A percentile compares a stretch with the other conserved stretches of the same genome.
These are phyloP conservation scores for Cheilosia grossa DNA, from an alignment of 2,888 invertebrate genomes.

Conservation along the genomic window DNA sequence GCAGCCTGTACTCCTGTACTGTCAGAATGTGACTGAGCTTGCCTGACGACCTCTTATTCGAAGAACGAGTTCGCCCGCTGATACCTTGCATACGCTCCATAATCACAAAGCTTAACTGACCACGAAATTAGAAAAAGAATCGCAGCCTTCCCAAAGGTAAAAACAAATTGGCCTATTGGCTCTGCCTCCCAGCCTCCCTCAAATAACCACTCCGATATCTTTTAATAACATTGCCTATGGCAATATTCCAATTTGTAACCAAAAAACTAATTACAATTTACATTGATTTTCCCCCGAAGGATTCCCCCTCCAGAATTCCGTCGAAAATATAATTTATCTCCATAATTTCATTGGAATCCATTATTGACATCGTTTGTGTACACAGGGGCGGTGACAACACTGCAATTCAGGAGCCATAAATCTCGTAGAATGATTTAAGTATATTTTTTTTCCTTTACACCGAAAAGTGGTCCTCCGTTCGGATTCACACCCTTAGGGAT, in stretches of 20 bases:
- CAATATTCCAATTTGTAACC: conserved; percentile 48
- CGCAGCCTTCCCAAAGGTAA: background rate
- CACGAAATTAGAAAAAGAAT: conserved; percentile 10
- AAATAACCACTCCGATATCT: background rate
- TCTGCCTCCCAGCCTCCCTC: conserved; percentile 3
- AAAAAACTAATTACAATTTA: conserved; percentile 63
- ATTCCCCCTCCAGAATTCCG: conserved; percentile 13
- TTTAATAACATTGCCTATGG: conserved; percentile 5
- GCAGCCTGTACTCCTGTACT: too few relatives aligned
- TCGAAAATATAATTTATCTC: conserved; percentile 50
- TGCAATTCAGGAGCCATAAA: conserved; percentile 50
- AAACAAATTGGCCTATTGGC: conserved; percentile 18
- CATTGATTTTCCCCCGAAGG: conserved; percentile 32
- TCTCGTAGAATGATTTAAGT: conserved; percentile 58
- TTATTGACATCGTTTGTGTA: conserved; percentile 39
- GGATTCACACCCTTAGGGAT: conserved; percentile 12
- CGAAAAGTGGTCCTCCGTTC: conserved; percentile 33
- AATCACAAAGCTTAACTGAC: conserved; percentile 1
- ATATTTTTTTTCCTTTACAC: conserved; percentile 13
- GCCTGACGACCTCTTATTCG: too few relatives aligned
- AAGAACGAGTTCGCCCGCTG: too few relatives aligned
- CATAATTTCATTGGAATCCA: conserved; percentile 61
- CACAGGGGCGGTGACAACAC: conserved; percentile 11
- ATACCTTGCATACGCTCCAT: background rate
- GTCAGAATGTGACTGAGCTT: too few relatives aligned